phyloP scores from a whole-genome alignment of 2,113 vertebrate genomes.

The Hippocampus mohnikei region DNA sequence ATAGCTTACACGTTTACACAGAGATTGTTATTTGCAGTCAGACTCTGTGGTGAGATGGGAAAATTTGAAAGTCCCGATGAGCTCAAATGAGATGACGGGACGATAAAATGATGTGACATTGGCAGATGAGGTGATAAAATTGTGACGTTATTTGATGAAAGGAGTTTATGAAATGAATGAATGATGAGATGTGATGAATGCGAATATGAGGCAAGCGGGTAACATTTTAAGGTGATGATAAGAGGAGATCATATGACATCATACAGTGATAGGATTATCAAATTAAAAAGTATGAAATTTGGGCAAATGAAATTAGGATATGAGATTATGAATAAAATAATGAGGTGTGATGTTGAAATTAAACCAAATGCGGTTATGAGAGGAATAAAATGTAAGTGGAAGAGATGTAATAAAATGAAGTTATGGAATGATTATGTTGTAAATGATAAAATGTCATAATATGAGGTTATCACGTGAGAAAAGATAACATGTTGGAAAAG shows the following conservation, averaged over 20 bases:
- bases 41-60: background rate
- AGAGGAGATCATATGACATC: background rate
- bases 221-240: background rate
- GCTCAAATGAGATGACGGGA: background rate
- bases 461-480: too few species aligned
- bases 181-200: background rate
- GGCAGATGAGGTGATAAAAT: background rate
- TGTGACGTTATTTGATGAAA: background rate
- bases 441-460: background rate
- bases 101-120: background rate
- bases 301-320: too few species aligned
- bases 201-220: too few species aligned
- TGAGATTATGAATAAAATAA: too few species aligned
- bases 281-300: too few species aligned
- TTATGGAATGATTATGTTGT: background rate
- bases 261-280: too few species aligned
- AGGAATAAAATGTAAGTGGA: too few species aligned
- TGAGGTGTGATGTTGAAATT: too few species aligned
- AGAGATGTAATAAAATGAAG: background rate
- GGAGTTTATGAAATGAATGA: background rate
- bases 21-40: too few species aligned
- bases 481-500: too few species aligned
- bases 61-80: background rate
- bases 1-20: background rate
- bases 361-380: too few species aligned